Evolutionary conservation across 2,888 invertebrate species (phyloP), one percentile per base, ranked within the genome.

Genomic region (Dysmachus trigonus): DNA sequence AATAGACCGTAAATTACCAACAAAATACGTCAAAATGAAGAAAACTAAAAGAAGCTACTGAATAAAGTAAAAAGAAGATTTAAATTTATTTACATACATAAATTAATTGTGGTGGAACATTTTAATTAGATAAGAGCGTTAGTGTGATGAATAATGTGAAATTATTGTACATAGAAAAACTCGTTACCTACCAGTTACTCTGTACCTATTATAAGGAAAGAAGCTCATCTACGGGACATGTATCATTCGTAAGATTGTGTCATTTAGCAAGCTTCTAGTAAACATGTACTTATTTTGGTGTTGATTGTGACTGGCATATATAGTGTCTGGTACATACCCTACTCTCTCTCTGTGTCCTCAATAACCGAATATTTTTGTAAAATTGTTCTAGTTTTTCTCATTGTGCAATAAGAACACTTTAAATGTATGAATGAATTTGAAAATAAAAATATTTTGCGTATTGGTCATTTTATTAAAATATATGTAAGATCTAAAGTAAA

Each of bases 391-490:
- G 30, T 83, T 72, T 82, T 81, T 72, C 22, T 62, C 35, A 83
- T 72, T 83, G 83, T 83, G 83, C 72, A 83, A 83, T 83, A 72
- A 71, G 18, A 72, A 83, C 62, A 83, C 41, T 71, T 38, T 27
- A 30, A 30, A 72, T 83, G 72, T 83, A 83, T 83, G 83, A 82
- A 83, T 72, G 72, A 83, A 83, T 8, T 38, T 41, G 83, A 83
- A 41, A 83, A 83, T 83, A 72, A 72, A 83, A 83, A 33, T 83
- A 83, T 83, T 83, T 83, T 83, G 41, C 83, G 83, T 72, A 83
- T 62, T 18, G 10, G 2, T 10, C 10, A 10, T 62, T 62, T 62
- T n/a, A 51, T 51, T 41, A 41, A 41, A 41, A 41, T 41, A 15
- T 41, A n/a, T n/a, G n/a, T n/a, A n/a, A n/a, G n/a, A n/a, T n/a